Evolutionary conservation across 2,113 vertebrate genomes (phyloP).

Genomic region (Epinephelus fuscoguttatus): DNA sequence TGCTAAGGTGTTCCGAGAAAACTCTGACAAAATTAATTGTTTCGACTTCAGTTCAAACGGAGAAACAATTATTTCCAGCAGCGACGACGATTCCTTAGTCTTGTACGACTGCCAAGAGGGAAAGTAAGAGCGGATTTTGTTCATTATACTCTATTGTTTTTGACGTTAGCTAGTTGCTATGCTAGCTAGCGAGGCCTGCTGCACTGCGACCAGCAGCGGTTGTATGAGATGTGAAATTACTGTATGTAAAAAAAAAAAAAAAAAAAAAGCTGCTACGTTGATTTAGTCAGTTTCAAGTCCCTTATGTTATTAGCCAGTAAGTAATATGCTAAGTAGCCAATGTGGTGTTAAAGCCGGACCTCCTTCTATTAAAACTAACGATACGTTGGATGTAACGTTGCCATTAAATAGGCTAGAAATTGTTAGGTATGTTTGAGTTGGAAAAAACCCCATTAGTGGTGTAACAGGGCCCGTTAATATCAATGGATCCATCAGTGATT

Average conservation of each 20-base stretch:
- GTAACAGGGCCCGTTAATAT: neutral
- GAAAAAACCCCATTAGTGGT: neutral
- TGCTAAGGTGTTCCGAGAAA: slow-evolving; percentile 98
- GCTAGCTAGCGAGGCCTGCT: slow-evolving; percentile 74
- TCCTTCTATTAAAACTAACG: too few species aligned
- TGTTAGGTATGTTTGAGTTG: neutral
- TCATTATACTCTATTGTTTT: slow-evolving; percentile 22
- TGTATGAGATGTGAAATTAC: neutral
- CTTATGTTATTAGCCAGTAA: rapidly evolving
- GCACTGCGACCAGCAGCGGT: slow-evolving; percentile 3
- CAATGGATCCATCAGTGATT: neutral
- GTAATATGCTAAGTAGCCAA: neutral
- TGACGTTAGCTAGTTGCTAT: slow-evolving; percentile 47
- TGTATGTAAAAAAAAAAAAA: neutral
- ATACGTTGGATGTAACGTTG: neutral
- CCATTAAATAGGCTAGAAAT: neutral
- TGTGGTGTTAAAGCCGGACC: neutral
- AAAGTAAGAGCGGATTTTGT: slow-evolving; percentile 88
- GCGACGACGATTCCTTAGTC: slow-evolving; percentile 98
- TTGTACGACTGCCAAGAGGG: slow-evolving; percentile 99
- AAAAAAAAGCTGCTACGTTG: neutral
- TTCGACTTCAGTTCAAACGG: slow-evolving; percentile 99
- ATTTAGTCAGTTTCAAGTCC: neutral
- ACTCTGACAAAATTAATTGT: slow-evolving; percentile 98
- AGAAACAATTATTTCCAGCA: slow-evolving; percentile 98